Evolutionary conservation across 2,888 invertebrate genomes (phyloP).

Genomic region (Priocnemis perturbator): DNA sequence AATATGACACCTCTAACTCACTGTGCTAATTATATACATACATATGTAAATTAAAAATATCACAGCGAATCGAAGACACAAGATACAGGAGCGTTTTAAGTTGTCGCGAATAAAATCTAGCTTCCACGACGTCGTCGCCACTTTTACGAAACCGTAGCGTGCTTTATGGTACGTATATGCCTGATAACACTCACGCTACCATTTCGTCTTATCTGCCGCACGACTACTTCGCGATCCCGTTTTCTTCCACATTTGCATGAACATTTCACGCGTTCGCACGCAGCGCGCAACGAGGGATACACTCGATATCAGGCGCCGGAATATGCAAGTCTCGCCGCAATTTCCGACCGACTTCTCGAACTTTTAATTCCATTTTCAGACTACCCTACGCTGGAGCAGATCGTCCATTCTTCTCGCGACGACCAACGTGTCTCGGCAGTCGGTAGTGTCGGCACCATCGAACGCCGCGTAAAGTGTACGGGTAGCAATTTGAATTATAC

Average conservation of each 20-base stretch:
- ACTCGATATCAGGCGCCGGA: conserved; percentile 19
- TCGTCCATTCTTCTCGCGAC: too few species aligned
- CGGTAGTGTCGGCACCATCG: too few species aligned
- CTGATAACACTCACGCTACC: conserved; percentile 52
- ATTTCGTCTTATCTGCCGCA: conserved; percentile 51
- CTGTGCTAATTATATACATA: too few species aligned
- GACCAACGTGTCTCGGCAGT: too few species aligned
- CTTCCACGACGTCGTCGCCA: background rate
- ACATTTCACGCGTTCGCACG: conserved; percentile 18
- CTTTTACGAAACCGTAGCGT: conserved; percentile 32
- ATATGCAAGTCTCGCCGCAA: conserved; percentile 23
- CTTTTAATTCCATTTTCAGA: too few species aligned
- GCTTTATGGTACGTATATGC: conserved; percentile 41
- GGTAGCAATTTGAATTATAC: conserved; percentile 10
- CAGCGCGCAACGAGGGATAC: background rate
- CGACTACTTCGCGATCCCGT: conserved; percentile 39
- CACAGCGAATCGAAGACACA: too few species aligned
- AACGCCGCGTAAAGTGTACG: too few species aligned
- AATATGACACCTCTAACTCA: too few species aligned
- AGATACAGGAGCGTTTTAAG: too few species aligned
- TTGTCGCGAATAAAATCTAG: too few species aligned
- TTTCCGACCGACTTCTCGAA: background rate
- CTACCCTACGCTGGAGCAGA: too few species aligned
- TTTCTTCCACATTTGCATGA: conserved; percentile 47
- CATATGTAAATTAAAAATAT: too few species aligned